Percentiles rank a stretch among this genome's conserved stretches.
These are phyloP conservation scores for Aelia acuminata DNA, from an alignment of 2,888 invertebrate genomes.

Conservation along the genomic window DNA sequence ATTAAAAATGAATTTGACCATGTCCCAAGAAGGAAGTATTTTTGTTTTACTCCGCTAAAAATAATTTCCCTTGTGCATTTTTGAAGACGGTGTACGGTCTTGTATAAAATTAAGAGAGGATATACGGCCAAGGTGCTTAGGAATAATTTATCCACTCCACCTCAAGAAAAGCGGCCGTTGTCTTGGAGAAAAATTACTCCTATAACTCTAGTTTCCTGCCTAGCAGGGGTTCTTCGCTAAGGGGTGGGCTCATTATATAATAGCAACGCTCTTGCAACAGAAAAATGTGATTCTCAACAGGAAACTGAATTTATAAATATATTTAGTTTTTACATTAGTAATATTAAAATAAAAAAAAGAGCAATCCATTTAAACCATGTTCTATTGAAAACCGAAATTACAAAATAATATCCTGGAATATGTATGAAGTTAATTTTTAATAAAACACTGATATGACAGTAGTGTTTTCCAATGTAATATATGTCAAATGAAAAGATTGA, in stretches of 20 bases:
- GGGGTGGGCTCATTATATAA: neutral
- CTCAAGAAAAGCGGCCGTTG: neutral
- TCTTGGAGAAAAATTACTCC: neutral
- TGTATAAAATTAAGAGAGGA: slow-evolving; percentile 6
- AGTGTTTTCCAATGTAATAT: no score
- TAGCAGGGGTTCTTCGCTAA: neutral
- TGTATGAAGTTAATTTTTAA: no score
- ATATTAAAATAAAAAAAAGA: no score
- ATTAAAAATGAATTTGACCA: neutral
- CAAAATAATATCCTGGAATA: no score
- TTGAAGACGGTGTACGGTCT: neutral
- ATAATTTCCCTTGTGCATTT: neutral
- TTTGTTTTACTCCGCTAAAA: neutral
- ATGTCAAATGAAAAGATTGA: no score
- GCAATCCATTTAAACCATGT: no score
- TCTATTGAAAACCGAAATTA: no score
- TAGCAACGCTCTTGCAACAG: neutral
- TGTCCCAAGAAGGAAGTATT: neutral
- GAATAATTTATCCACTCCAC: slow-evolving; percentile 4
- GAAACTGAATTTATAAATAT: neutral
- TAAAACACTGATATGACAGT: no score
- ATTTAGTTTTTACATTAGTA: no score
- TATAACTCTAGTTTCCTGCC: neutral
- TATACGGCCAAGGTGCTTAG: neutral
- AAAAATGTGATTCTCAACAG: neutral